phyloP scores from a whole-genome alignment of 2,797 vertebrate species.

The Alcedo atthis region DNA sequence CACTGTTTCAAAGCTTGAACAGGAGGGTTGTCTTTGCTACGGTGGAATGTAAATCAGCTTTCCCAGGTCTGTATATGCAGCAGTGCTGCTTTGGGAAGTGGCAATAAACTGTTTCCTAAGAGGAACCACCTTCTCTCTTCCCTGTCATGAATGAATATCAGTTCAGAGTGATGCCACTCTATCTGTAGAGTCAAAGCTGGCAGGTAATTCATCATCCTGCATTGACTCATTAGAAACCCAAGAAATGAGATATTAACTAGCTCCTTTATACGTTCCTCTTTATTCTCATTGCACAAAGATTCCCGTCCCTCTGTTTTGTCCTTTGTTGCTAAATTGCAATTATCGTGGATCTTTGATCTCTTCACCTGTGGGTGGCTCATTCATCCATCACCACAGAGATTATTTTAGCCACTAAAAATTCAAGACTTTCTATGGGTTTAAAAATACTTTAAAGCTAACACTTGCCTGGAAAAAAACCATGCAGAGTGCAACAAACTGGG shows the following conservation, averaged over 20 bases:
- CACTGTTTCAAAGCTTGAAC: neutral
- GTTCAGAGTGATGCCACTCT: neutral
- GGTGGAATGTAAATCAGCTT: constrained; percentile 7
- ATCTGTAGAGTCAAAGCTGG: constrained; percentile 29
- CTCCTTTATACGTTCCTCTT: neutral
- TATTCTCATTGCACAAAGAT: constrained; percentile 42
- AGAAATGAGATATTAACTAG: constrained; percentile 32
- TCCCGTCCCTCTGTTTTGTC: constrained; percentile 20
- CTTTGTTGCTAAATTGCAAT: constrained; percentile 45
- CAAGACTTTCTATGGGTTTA: neutral
- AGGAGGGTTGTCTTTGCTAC: neutral
- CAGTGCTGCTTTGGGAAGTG: neutral
- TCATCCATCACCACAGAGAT: constrained; percentile 4
- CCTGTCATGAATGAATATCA: constrained; percentile 3
- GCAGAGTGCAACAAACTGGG: neutral
- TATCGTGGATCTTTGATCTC: constrained; percentile 30
- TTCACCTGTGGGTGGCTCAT: constrained; percentile 28
- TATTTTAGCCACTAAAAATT: neutral
- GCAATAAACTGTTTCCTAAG: neutral
- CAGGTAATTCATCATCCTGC: constrained; percentile 46
- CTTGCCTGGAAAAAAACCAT: neutral
- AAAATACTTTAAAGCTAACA: neutral
- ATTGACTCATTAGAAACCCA: constrained; percentile 40
- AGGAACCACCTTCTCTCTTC: neutral
- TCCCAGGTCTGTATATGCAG: neutral